Base-by-base conservation (phyloP, 1,140 invertebrate genomes). In the Cotesia chilonis region DNA sequence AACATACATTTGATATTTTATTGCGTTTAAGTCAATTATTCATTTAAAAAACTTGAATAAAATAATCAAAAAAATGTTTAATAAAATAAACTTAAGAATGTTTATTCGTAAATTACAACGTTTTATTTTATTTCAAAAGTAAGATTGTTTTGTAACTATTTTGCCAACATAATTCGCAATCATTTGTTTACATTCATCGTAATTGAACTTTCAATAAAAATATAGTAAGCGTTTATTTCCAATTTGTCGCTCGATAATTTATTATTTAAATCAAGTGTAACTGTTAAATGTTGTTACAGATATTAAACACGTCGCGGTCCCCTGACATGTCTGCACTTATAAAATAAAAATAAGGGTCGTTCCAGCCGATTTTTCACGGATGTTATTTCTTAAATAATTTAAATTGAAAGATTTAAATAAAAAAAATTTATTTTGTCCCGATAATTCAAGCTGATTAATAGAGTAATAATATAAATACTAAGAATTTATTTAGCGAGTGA, bases 291-390 rank as follows among this genome's bases (percentile, higher is more conserved):
- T 14, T 61, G 38, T 12, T 14, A 28, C 35, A 36, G 59, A 41
- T n/a, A 57, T 14, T 20, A 4, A 5, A 59, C 17, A 74, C 74
- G 28, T 61, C 28, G 28, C 28, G 7, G 6, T 70, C 73, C 68
- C 75, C 37, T 75, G 76, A 79, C 75, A 78, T 73, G 78, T 81
- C 71, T 41, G 75, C 77, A 76, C 79, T 73, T 75, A 74, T 74
- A 70, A 71, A 79, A 75, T 75, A 79, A 81, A 80, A 81, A 81
- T 76, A 80, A 80, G 78, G 76, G 76, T 78, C 78, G 75, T 77
- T 78, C 74, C 72, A 76, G 70, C 76, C 65, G 63, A 68, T 28
- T 74, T 77, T 79, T 79, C 76, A 37, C 6, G 3, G 14, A n/a
- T 71, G 61, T 10, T 59, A 17, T 52, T 61, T 55, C 37, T 36